These are phyloP conservation scores for Aethina tumida DNA, from an alignment of 1,140 invertebrate species.

Conservation along the genomic window DNA sequence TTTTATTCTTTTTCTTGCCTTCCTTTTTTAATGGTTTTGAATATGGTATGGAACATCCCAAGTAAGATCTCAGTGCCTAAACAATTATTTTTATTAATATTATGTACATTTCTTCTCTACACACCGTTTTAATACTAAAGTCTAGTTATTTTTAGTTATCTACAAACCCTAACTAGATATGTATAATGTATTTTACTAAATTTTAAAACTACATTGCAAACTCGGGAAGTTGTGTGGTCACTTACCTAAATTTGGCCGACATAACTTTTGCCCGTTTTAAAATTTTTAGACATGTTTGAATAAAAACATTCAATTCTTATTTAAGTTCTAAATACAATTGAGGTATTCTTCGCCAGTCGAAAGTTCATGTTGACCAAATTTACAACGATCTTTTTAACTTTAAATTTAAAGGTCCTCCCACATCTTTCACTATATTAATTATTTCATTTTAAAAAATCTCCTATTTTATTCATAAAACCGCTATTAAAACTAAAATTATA, in stretches of 20 bases:
- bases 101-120: slow-evolving; percentile 17
- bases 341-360: slow-evolving; percentile 5
- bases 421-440: no score
- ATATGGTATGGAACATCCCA: no score
- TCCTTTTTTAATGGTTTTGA: no score
- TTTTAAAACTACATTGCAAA: slow-evolving; percentile 21
- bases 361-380: slow-evolving; percentile 5
- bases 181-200: slow-evolving; percentile 27
- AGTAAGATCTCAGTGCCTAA: slow-evolving; percentile 27
- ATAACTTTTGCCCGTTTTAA: slow-evolving; percentile 8
- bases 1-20: no score
- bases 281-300: slow-evolving; percentile 4
- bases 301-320: slow-evolving; percentile 4
- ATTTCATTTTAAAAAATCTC: no score
- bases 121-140: slow-evolving; percentile 8
- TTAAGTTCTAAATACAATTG: slow-evolving; percentile 5
- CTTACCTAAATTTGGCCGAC: slow-evolving; percentile 11
- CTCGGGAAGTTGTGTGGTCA: slow-evolving; percentile 27
- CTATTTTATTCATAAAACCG: no score
- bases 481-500: no score
- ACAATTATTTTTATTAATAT: slow-evolving; percentile 26
- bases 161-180: slow-evolving; percentile 32
- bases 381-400: slow-evolving; percentile 8
- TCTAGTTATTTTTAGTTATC: slow-evolving; percentile 16
- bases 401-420: slow-evolving; percentile 3